A percentile compares a stretch with the other conserved stretches of the same genome.
Evolutionary conservation across 2,797 vertebrate genomes (phyloP).

Genomic region (Benthosema pterotum): DNA sequence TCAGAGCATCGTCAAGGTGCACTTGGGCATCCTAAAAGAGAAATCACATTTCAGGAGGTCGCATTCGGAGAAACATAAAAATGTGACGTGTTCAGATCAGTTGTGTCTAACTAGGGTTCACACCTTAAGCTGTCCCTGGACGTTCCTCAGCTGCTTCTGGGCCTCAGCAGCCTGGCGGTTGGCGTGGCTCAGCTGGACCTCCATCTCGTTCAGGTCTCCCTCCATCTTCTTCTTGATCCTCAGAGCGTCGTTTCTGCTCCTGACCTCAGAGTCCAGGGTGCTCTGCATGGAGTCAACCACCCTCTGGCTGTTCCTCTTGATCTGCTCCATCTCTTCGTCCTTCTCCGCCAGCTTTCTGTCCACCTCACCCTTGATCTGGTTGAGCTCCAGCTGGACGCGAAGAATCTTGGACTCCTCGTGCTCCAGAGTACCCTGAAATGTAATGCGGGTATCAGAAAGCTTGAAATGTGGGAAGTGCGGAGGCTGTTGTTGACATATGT

Average conservation of each 20-base stretch:
- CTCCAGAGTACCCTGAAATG: slow-evolving; percentile 83
- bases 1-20: slow-evolving; percentile 84
- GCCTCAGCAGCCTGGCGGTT: slow-evolving; percentile 84
- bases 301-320: slow-evolving; percentile 82
- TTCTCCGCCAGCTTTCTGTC: slow-evolving; percentile 87
- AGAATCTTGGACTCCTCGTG: slow-evolving; percentile 90
- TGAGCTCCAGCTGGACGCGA: slow-evolving; percentile 86
- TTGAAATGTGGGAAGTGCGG: too few relatives aligned
- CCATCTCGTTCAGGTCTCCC: slow-evolving; percentile 87
- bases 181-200: slow-evolving; percentile 88
- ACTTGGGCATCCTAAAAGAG: slow-evolving; percentile 90
- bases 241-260: slow-evolving; percentile 87
- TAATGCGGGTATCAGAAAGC: too few relatives aligned
- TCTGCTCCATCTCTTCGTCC: slow-evolving; percentile 85
- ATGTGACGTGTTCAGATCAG: too few relatives aligned
- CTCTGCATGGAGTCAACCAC: slow-evolving; percentile 82
- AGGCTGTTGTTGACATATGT: too few relatives aligned
- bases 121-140: slow-evolving; percentile 89
- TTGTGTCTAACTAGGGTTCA: too few relatives aligned
- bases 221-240: slow-evolving; percentile 93
- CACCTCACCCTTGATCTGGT: slow-evolving; percentile 86
- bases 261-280: slow-evolving; percentile 83
- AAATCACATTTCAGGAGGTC: too few relatives aligned
- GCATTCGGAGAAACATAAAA: too few relatives aligned
- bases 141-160: slow-evolving; percentile 85